Base-by-base conservation (phyloP, 2,888 invertebrate genomes). In the Sclerodermus sp. region DNA sequence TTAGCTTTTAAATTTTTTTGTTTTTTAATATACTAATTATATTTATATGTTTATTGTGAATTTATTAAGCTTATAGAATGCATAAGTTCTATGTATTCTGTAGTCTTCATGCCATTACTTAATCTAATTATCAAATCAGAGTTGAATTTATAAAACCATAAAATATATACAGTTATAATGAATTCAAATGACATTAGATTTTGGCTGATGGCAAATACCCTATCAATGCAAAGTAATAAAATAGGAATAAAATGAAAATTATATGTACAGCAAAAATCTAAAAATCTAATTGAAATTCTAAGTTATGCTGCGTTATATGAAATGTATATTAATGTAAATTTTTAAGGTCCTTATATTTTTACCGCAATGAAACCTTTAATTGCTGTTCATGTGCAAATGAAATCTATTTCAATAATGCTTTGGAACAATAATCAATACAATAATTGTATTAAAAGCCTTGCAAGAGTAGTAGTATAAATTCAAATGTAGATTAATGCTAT, bases 181-280 rank as follows among this genome's bases (percentile, higher is more conserved):
- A 55, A 49, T 47, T 36, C 42, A 48, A 44, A 57, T 57, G 60
- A 56, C 67, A 66, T 66, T 66, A 65, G 59, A 65, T 64, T 45
- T 54, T 60, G 59, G 63, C 52, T 46, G 57, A 58, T 49, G 42
- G 56, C 41, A 45, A 49, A 52, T 31, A 58, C 51, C 60, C 60
- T 55, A 57, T 66, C 58, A 57, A 62, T 62, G 60, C 61, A 60
- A 62, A 45, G 50, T 42, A 51, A 42, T 40, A 30, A 30, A 40
- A 51, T 47, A 17, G 31, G 18, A 53, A 53, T 43, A 23, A 13
- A 51, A 54, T 32, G 44, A 49, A 52, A 43, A 53, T 50, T 45
- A 30, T 47, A 44, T 45, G 44, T 34, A 47, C 31, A 46, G 40
- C 40, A 10, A 41, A 39, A 53, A 39, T 37, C 23, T 23, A 23